Base-by-base conservation (phyloP, 2,113 vertebrate species). In the Pangasianodon gigas region DNA sequence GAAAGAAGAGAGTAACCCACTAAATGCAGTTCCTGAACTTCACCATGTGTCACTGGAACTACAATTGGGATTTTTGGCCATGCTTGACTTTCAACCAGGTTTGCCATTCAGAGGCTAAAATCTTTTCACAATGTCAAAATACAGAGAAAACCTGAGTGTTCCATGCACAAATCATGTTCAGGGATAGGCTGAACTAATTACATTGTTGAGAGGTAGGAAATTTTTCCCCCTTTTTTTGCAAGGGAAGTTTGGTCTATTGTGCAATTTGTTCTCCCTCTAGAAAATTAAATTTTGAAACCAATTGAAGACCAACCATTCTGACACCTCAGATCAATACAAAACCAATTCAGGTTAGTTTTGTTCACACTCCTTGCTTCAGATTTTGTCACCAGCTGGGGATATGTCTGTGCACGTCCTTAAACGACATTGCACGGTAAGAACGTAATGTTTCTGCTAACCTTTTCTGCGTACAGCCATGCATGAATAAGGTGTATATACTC, bases 291-390 rank as follows among this genome's bases (percentile, higher is more conserved):
- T 82, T 32, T 29, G 51, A 54, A 54, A 82, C 79, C 79, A 19
- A 19, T 32, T 82, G 79, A 82, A 82, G 79, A 32, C 51, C 79
- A 82, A 56, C 29, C 29, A 10, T 32, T 82, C 79, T 32, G 79
- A 54, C 79, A 82, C 79, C 29, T 54, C 79, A 7, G 79, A 82
- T 82, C 79, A 32, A 82, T 82, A 82, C 51, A 82, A 82, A 82
- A 82, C 51, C 79, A 82, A 82, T 82, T 82, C 79, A 54, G 79
- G 48, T 54, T 52, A 52, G 79, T 54, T 81, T 52, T 81, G 29
- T 54, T 81, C 79, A 32, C 48, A 81, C 29, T 18, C 48, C 48
- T 81, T 81, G 14, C 79, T 81, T 32, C 14, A 52, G 48, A 32
- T 81, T n/a, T 80, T 52, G 46, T 80, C 77, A 52, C 77, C 77